Conservation (phyloP, 2,888 invertebrate genomes). For the Xestia c-nigrum region DNA sequence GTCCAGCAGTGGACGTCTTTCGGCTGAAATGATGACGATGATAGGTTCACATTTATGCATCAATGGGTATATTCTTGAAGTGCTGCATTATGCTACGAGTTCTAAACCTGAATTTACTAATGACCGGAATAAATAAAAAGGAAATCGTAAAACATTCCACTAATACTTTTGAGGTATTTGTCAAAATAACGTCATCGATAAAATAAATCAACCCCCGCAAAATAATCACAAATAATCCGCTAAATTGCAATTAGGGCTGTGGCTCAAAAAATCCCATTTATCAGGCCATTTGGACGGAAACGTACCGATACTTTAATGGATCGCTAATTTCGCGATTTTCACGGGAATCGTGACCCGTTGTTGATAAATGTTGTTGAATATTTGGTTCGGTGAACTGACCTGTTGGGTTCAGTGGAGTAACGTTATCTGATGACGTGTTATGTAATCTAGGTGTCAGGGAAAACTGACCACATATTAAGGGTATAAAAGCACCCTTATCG, state of each 20-base stretch:
- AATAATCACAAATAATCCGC: constrained; percentile 36
- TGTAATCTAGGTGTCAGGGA: neutral
- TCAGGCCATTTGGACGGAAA: constrained; percentile 21
- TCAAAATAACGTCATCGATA: constrained; percentile 8
- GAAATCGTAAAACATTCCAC: neutral
- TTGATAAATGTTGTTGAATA: constrained; percentile 19
- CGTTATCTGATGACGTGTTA: neutral
- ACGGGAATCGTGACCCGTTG: constrained; percentile 25
- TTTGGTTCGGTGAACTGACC: neutral
- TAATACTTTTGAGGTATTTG: neutral
- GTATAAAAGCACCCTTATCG: too few species aligned
- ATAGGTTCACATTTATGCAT: neutral
- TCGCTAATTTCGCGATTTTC: constrained; percentile 46
- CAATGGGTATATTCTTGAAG: neutral
- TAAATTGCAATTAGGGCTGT: constrained; percentile 16
- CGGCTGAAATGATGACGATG: too few species aligned
- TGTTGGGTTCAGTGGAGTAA: neutral
- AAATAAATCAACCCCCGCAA: constrained; percentile 18
- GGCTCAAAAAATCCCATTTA: constrained; percentile 34
- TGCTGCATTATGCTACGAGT: neutral
- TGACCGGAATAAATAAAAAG: neutral
- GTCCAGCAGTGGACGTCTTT: too few species aligned
- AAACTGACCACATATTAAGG: neutral
- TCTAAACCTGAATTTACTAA: neutral
- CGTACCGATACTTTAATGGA: constrained; percentile 39